These are phyloP conservation scores for Adineta ricciae DNA, from an alignment of 2,888 invertebrate species.

Conservation along the genomic window DNA sequence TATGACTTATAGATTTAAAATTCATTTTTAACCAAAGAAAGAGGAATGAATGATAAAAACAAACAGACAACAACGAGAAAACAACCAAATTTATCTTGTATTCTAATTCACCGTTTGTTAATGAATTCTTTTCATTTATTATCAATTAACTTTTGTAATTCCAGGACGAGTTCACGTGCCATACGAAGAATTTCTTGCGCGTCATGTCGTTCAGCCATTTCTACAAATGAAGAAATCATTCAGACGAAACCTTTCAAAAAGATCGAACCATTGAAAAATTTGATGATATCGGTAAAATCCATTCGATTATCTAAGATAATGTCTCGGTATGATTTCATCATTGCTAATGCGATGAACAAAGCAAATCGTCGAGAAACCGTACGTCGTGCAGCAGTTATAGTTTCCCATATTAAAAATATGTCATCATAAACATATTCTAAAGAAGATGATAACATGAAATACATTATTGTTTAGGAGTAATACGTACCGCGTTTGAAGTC, in stretches of 20 bases:
- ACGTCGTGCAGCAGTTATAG: slow-evolving; percentile 83
- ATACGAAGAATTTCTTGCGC: slow-evolving; percentile 69
- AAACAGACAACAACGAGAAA: neutral
- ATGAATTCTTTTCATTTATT: slow-evolving; percentile 59
- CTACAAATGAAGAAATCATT: slow-evolving; percentile 54
- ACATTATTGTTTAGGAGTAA: no score
- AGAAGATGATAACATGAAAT: slow-evolving; percentile 36
- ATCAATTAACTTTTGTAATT: slow-evolving; percentile 80
- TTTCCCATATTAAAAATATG: slow-evolving; percentile 83
- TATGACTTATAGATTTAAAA: neutral
- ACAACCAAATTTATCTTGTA: neutral
- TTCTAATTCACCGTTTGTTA: neutral
- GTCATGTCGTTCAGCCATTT: slow-evolving; percentile 92
- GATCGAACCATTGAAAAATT: slow-evolving; percentile 80
- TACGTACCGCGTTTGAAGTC: slow-evolving; percentile 72
- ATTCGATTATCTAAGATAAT: slow-evolving; percentile 86
- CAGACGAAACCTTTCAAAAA: neutral
- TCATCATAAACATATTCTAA: slow-evolving; percentile 78
- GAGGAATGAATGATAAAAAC: neutral
- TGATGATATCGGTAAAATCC: slow-evolving; percentile 95
- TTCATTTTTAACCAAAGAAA: neutral
- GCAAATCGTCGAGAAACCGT: slow-evolving; percentile 79
- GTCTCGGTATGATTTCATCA: slow-evolving; percentile 81
- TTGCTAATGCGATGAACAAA: slow-evolving; percentile 77
- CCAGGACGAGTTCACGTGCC: slow-evolving; percentile 72